Percentiles rank a stretch among this genome's conserved stretches.
Conservation (phyloP, 35 echinoderm and acorn worm species). For the Heliocidaris erythrogramma region DNA sequence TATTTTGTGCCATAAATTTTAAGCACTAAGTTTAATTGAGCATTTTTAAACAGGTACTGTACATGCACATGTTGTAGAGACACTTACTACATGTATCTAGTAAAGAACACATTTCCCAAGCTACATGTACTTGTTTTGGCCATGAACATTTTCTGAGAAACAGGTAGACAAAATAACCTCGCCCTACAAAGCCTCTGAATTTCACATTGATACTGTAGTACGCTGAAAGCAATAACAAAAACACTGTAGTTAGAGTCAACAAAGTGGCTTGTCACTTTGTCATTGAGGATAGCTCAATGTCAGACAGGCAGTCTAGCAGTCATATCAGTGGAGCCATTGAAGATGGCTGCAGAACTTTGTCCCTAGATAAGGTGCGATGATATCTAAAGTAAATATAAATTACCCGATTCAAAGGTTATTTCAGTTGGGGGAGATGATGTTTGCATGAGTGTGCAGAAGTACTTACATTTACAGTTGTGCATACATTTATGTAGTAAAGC, state of each 20-base stretch:
- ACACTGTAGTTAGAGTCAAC: background rate
- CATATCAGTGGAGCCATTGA: background rate
- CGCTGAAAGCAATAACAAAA: background rate
- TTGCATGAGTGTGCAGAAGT: background rate
- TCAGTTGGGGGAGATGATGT: background rate
- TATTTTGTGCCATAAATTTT: background rate
- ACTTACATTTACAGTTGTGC: background rate
- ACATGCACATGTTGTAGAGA: too few relatives aligned
- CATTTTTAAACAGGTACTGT: background rate
- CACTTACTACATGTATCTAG: too few relatives aligned
- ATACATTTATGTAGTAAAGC: background rate
- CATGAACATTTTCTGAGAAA: background rate
- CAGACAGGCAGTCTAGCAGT: background rate
- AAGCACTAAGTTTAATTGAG: background rate
- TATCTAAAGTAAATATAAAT: background rate
- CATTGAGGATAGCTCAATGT: background rate
- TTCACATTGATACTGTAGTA: background rate
- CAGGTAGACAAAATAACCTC: background rate
- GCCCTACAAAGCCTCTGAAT: background rate
- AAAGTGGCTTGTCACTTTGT: background rate
- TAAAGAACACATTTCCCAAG: background rate
- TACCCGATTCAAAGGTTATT: background rate
- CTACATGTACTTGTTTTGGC: background rate
- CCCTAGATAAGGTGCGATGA: background rate
- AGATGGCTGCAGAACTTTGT: background rate